Evolutionary conservation across 1,140 invertebrate genomes (phyloP), one percentile per base, ranked within the genome.

Genomic region (Daktulosphaira vitifoliae): DNA sequence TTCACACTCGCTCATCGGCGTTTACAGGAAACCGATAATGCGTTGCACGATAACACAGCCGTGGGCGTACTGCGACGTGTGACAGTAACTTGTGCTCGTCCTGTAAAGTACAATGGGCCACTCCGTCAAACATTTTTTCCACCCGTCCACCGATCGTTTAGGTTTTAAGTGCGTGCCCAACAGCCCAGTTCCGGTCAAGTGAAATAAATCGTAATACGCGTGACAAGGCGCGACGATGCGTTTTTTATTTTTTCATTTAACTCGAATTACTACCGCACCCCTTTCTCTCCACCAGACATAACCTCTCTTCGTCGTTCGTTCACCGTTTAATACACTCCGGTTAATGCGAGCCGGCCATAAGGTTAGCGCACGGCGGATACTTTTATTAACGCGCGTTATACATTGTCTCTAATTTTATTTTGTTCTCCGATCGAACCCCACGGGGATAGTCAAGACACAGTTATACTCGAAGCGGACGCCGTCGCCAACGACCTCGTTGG

Each of bases 151-250:
- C 2, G 6, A 15, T 6, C 38, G 37, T 25, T n/a, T n/a, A n/a
- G n/a, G n/a, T n/a, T n/a, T 39, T 44, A 44, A 44, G n/a, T n/a
- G 39, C 9, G 39, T n/a, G n/a, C 39, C 29, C 29, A 62, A 62
- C 56, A 48, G 25, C 56, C 56, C 38, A 62, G 56, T 62, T 62
- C 56, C 56, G 56, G 56, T 62, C 56, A 62, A 62, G 56, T 62
- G 42, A 62, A 62, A 62, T 62, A 46, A 62, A 62, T 62, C 29
- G 42, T 62, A 62, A 46, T 62, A 62, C 20, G 56, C 56, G 56
- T 62, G 56, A 62, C 56, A 62, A 39, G 56, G 42, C 42, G 11
- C 56, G 44, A 62, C 56, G 44, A 62, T 46, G 56, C n/a, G n/a
- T 44, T 59, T 29, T 50, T 50, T 50, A 25, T 51, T 51, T 44